Conservation (phyloP, 2,888 invertebrate species). For the Drosophila merina region DNA sequence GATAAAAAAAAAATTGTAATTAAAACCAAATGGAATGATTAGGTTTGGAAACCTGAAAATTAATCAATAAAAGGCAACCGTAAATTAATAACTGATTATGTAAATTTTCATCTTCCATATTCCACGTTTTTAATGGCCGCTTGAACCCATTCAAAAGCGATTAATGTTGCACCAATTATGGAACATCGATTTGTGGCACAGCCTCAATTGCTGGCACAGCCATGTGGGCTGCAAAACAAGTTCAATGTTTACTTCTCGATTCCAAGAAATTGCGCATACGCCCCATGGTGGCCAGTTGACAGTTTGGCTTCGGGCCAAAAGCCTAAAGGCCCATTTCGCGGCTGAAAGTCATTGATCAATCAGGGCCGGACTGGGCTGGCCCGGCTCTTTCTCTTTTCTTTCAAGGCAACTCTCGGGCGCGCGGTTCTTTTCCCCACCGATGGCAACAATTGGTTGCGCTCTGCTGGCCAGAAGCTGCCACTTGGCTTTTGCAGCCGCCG, state of each 20-base stretch:
- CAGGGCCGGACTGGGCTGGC: conserved; percentile 44
- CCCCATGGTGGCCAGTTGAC: conserved; percentile 53
- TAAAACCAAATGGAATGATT: background rate
- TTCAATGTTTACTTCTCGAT: conserved; percentile 73
- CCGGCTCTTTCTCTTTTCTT: background rate
- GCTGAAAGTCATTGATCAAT: conserved; percentile 70
- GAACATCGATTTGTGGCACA: conserved; percentile 14
- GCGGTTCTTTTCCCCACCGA: conserved; percentile 11
- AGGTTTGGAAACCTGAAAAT: background rate
- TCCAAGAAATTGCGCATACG: conserved; percentile 74
- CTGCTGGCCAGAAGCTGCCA: conserved; percentile 58
- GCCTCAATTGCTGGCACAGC: conserved; percentile 61
- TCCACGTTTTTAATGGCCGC: conserved; percentile 24
- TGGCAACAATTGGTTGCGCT: conserved; percentile 78
- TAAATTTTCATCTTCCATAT: conserved; percentile 5
- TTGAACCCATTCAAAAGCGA: conserved; percentile 31
- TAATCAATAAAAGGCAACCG: background rate
- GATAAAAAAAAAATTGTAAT: background rate
- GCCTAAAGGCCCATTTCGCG: conserved; percentile 40
- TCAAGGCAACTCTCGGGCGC: background rate
- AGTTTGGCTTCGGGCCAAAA: conserved; percentile 65
- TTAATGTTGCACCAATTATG: conserved; percentile 17
- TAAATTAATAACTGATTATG: background rate
- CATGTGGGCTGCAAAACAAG: conserved; percentile 53
- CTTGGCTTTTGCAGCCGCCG: conserved; percentile 19